These are phyloP conservation scores for Tenthredo notha DNA, from an alignment of 2,888 invertebrate species.

Conservation along the genomic window DNA sequence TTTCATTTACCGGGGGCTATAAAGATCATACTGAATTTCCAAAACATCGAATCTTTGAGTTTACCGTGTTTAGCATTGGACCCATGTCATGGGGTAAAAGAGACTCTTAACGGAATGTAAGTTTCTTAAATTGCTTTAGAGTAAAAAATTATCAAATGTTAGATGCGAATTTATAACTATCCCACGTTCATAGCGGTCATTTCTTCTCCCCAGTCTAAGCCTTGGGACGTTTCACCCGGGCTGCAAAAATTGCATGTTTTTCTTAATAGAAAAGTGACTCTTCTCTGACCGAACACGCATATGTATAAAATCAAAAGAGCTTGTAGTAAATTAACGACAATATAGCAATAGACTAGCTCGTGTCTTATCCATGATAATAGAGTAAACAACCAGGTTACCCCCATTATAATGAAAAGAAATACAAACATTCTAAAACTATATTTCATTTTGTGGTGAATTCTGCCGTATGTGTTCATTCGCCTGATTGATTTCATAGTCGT, in stretches of 20 bases:
- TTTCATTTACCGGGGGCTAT: not conserved
- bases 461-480: constrained; percentile 90
- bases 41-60: not conserved
- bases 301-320: constrained; percentile 88
- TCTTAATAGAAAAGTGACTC: constrained; percentile 88
- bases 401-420: constrained; percentile 87
- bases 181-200: constrained; percentile 92
- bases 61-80: not conserved
- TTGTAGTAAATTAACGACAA: constrained; percentile 88
- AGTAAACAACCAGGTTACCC: constrained; percentile 88
- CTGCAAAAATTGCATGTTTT: constrained; percentile 86
- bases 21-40: not conserved
- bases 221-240: constrained; percentile 83
- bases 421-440: constrained; percentile 92
- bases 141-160: not conserved
- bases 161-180: constrained; percentile 70
- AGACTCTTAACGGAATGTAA: constrained; percentile 1
- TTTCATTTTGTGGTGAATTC: constrained; percentile 92
- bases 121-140: not conserved
- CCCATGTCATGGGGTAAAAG: not conserved
- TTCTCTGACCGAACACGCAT: constrained; percentile 88
- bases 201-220: constrained; percentile 93
- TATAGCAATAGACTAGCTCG: constrained; percentile 87
- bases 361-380: constrained; percentile 88
- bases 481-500: constrained; percentile 90